phyloP scores from a whole-genome alignment of 2,113 vertebrate genomes.

The Erinaceus europaeus region DNA sequence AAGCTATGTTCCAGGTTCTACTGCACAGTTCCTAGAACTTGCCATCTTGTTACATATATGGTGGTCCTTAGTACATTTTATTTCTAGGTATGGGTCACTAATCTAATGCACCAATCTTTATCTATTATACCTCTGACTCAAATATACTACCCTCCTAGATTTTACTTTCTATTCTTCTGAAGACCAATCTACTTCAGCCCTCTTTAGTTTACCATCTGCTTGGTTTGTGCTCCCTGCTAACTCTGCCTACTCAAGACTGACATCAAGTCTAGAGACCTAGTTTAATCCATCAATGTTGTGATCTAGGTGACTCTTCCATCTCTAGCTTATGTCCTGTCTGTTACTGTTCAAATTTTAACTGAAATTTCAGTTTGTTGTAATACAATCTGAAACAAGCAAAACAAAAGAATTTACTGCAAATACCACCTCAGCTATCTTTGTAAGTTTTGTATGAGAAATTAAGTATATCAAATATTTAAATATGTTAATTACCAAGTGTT shows the following conservation, averaged over 20 bases:
- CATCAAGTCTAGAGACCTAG: too few relatives aligned
- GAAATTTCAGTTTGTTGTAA: neutral
- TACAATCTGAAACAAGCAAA: constrained; percentile 1
- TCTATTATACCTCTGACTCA: neutral
- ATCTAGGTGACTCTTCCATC: too few relatives aligned
- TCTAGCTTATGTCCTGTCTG: neutral
- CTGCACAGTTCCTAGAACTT: neutral
- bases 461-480: neutral
- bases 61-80: neutral
- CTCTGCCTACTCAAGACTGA: too few relatives aligned
- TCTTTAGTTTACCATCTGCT: neutral
- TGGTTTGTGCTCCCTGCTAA: too few relatives aligned
- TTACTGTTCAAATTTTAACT: neutral
- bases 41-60: neutral
- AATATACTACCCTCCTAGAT: neutral
- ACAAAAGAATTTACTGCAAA: neutral
- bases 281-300: too few relatives aligned
- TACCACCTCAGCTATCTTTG: neutral
- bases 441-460: too few relatives aligned
- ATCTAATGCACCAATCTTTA: neutral
- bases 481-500: neutral
- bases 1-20: neutral
- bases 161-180: neutral
- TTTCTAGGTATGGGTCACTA: neutral
- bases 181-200: neutral